Evolutionary conservation across 2,797 vertebrate species (phyloP), one percentile per base, ranked within the genome.

Genomic region (Antennarius maculatus): DNA sequence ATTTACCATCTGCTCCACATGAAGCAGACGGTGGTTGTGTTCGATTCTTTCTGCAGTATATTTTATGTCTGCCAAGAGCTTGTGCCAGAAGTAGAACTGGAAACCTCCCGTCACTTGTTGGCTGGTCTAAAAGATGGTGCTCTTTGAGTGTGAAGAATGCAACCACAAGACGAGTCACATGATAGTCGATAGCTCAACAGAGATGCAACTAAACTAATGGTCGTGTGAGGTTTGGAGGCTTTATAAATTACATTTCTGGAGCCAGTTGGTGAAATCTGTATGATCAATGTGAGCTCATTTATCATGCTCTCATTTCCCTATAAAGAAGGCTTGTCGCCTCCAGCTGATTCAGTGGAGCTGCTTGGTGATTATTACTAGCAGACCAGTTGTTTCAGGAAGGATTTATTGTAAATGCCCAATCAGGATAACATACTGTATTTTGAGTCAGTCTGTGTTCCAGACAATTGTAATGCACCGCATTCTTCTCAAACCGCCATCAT

Each of bases 1-100:
- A 58, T 54, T 39, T 64, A 62, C 55, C 62, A 10, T 61, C 68
- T 70, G 73, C 59, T 72, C 14, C 68, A 71, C 55, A 37, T 51
- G 53, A 65, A 57, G 45, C 27, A 1, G 37, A 23, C 13, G 1
- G 60, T 61, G 4, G 27, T 1, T 5, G 41, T 29, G 48, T 45
- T 37, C 6, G 28, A 0, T 43, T 55, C 14, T 39, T 43, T 43
- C 51, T 37, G 34, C n/a, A 12, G 18, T 45, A 46, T 18, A 0
- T 31, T 63, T 52, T 47, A 1, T 46, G n/a, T 70, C 53, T 5
- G 69, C 12, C 59, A 43, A 4, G 27, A 58, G 57, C 8, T 10
- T 27, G 29, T 8, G 41, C 43, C 51, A 54, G 31, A 52, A 14
- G 43, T 10, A 50, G 18, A 34, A 50, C 2, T n/a, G 41, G 62